Conservation (phyloP, 2,113 vertebrate species). For the Sinocyclocheilus rhinocerous region DNA sequence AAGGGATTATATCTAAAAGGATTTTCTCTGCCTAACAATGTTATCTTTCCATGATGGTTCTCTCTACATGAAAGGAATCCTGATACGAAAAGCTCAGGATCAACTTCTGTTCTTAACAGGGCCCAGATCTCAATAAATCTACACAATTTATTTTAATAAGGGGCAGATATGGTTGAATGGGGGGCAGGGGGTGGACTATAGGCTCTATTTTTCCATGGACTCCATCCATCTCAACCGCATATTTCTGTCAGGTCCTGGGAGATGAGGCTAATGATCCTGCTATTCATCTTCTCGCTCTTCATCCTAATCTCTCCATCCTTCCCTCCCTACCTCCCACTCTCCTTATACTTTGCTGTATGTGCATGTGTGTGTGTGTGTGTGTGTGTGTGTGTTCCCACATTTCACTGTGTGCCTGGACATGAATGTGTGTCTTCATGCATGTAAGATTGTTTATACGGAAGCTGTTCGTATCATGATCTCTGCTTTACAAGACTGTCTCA, state of each 20-base stretch:
- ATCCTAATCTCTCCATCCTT: conserved; percentile 57
- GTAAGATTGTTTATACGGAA: conserved; percentile 56
- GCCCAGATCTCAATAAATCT: not conserved
- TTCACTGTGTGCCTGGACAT: conserved; percentile 46
- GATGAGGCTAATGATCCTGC: conserved; percentile 62
- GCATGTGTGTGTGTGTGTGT: conserved; percentile 40
- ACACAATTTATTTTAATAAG: not conserved
- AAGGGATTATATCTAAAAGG: conserved; percentile 16
- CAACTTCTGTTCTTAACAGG: not conserved
- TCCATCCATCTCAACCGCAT: conserved; percentile 60
- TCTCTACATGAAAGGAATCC: not conserved
- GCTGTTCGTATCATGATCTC: conserved; percentile 56
- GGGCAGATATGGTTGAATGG: conserved; percentile 34
- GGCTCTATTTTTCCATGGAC: conserved; percentile 53
- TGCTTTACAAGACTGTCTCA: conserved; percentile 47
- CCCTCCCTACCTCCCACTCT: not conserved
- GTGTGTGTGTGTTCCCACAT: conserved; percentile 15
- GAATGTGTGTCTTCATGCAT: conserved; percentile 62
- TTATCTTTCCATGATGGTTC: conserved; percentile 8
- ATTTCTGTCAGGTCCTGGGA: conserved; percentile 63
- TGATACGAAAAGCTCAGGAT: not conserved
- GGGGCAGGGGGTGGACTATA: conserved; percentile 41
- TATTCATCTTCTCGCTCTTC: conserved; percentile 58
- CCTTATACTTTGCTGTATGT: conserved; percentile 34
- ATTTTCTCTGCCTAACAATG: conserved; percentile 7